These are phyloP conservation scores for Rhopilema esculentum DNA, from an alignment of 30 jellyfish, hydroid and myxozoan species.

Conservation along the genomic window DNA sequence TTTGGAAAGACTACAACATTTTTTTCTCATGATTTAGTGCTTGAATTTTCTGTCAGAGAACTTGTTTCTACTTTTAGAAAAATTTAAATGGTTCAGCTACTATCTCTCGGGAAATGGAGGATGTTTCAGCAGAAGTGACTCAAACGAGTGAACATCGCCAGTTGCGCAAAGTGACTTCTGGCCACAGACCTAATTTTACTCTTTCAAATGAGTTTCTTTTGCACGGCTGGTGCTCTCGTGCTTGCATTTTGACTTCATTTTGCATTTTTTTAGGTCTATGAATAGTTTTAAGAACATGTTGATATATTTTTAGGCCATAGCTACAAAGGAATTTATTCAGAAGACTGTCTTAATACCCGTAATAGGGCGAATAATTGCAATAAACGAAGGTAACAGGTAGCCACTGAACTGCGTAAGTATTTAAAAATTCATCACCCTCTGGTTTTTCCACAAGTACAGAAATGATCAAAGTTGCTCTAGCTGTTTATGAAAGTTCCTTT, in stretches of 20 bases:
- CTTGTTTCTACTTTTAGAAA: no score
- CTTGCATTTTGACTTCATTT: neutral
- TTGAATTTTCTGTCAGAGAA: no score
- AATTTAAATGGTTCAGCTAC: no score
- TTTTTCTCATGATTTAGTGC: no score
- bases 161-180: neutral
- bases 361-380: conserved; percentile 44
- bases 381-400: conserved; percentile 68
- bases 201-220: neutral
- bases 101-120: no score
- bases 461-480: conserved; percentile 66
- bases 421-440: conserved; percentile 66
- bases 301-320: neutral
- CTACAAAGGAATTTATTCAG: conserved; percentile 35
- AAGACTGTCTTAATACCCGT: conserved; percentile 53
- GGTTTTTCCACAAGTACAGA: conserved; percentile 79
- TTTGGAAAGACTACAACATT: no score
- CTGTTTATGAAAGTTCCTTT: neutral
- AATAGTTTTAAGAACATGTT: neutral
- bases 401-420: conserved; percentile 75
- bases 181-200: neutral
- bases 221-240: neutral
- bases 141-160: neutral
- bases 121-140: neutral
- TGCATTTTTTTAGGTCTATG: neutral